phyloP scores from a whole-genome alignment of 2,113 vertebrate genomes.

The Octodon degus region DNA sequence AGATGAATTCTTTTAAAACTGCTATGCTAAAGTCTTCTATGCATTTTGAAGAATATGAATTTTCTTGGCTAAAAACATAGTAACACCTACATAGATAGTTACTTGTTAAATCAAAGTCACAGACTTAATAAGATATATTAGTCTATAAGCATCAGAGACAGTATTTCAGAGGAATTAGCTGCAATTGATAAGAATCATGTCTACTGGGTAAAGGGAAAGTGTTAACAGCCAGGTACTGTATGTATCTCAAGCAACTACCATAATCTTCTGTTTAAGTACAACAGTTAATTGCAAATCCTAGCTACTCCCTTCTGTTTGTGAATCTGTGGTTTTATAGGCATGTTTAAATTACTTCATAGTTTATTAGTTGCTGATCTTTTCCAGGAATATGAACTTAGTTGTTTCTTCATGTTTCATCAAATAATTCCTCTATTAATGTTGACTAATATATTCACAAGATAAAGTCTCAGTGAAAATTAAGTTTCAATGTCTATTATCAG shows the following conservation, averaged over 20 bases:
- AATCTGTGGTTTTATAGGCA: slow-evolving; percentile 40
- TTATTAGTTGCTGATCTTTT: slow-evolving; percentile 58
- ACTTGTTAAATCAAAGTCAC: slow-evolving; percentile 43
- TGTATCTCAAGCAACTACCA: not conserved
- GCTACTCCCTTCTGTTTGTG: not conserved
- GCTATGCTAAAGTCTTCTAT: slow-evolving; percentile 1
- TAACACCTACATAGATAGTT: not conserved
- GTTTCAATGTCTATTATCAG: slow-evolving; percentile 50
- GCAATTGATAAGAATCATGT: slow-evolving; percentile 22
- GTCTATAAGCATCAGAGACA: not conserved
- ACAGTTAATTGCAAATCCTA: not conserved
- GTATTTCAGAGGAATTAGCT: not conserved
- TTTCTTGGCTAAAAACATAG: not conserved
- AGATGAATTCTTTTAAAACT: not conserved
- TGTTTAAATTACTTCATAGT: slow-evolving; percentile 51
- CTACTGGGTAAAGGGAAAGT: not conserved
- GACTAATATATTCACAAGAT: slow-evolving; percentile 17
- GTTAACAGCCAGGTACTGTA: not conserved
- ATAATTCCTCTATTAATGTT: slow-evolving; percentile 1
- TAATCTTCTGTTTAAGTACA: slow-evolving; percentile 17
- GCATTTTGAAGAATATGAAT: not conserved
- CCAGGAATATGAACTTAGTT: slow-evolving; percentile 5
- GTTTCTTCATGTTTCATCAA: not conserved
- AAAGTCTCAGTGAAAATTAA: slow-evolving; percentile 51
- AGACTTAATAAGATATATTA: not conserved